A percentile compares a stretch with the other conserved stretches of the same genome.
phyloP scores from a whole-genome alignment of 2,113 vertebrate genomes.

The Tichodroma muraria region DNA sequence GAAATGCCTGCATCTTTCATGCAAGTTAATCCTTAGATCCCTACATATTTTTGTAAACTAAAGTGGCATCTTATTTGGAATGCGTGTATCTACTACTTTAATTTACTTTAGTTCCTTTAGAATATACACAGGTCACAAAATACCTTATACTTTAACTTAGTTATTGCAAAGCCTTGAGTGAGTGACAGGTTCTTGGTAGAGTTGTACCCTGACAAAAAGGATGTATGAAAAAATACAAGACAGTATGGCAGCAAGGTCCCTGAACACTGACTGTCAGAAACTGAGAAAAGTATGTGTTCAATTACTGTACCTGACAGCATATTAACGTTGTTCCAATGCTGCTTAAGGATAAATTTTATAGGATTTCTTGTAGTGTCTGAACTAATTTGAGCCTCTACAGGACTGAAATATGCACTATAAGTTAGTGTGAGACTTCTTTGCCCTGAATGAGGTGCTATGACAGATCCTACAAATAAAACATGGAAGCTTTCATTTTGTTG shows the following conservation, averaged over 20 bases:
- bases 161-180: neutral
- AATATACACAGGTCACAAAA: neutral
- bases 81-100: neutral
- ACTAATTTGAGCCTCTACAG: neutral
- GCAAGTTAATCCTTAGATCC: neutral
- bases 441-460: conserved; percentile 49
- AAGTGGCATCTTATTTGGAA: neutral
- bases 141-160: neutral
- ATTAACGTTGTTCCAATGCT: neutral
- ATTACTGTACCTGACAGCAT: neutral
- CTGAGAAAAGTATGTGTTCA: neutral
- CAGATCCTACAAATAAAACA: conserved; percentile 17
- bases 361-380: neutral
- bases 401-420: neutral
- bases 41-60: neutral
- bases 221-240: neutral
- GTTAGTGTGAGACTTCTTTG: neutral
- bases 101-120: neutral
- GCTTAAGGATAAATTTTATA: neutral
- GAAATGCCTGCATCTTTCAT: neutral
- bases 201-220: neutral
- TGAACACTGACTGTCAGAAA: neutral
- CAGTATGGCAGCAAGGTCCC: neutral
- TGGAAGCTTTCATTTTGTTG: neutral
- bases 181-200: neutral